Evolutionary conservation across 2,888 invertebrate genomes (phyloP).

Genomic region (Syritta pipiens): DNA sequence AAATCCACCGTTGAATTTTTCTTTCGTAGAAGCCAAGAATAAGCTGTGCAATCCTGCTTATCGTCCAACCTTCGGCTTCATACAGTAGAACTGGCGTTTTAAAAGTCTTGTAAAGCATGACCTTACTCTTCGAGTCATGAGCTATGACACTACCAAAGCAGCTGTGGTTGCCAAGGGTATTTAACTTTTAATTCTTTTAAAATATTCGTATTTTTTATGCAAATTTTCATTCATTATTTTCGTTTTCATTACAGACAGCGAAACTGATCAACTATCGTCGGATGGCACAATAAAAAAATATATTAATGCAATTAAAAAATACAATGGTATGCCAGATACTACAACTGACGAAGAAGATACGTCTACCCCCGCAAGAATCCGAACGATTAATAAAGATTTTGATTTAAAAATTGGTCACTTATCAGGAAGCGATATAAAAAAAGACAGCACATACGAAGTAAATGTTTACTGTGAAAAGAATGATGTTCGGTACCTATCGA

Average conservation of each 20-base stretch:
- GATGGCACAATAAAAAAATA: conserved; percentile 65
- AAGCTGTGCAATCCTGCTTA: too few species aligned
- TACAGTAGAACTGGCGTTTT: too few species aligned
- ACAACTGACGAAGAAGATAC: conserved; percentile 60
- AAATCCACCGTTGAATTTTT: too few species aligned
- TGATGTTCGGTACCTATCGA: conserved; percentile 67
- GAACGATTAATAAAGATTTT: conserved; percentile 14
- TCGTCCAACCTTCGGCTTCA: too few species aligned
- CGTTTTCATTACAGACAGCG: conserved; percentile 46
- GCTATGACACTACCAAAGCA: too few species aligned
- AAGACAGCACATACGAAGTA: conserved; percentile 67
- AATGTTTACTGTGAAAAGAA: conserved; percentile 66
- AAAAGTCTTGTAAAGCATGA: too few species aligned
- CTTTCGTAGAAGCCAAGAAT: too few species aligned
- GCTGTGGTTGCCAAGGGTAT: too few species aligned
- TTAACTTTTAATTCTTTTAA: background rate
- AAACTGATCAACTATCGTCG: conserved; percentile 61
- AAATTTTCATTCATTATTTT: background rate
- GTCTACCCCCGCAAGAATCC: conserved; percentile 9
- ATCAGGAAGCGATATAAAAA: conserved; percentile 28
- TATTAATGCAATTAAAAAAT: conserved; percentile 63
- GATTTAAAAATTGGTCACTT: conserved; percentile 31
- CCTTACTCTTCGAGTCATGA: too few species aligned
- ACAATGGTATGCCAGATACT: conserved; percentile 67
- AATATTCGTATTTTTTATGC: background rate